Evolutionary conservation across 2,113 vertebrate genomes (phyloP).

Genomic region (Lepus europaeus): DNA sequence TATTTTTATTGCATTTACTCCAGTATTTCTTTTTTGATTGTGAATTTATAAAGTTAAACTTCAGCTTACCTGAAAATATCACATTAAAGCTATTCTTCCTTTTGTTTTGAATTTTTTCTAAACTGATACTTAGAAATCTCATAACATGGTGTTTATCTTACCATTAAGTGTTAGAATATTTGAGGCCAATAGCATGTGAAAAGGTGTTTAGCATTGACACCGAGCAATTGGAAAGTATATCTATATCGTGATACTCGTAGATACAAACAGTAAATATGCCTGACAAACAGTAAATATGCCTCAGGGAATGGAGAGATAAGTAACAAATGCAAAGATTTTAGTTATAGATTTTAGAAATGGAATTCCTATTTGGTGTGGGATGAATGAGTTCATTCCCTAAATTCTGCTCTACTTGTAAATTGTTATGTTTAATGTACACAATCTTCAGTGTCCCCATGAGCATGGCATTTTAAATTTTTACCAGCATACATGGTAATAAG

Average conservation of each 20-base stretch:
- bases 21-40: not conserved
- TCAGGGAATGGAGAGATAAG: not conserved
- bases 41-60: not conserved
- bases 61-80: not conserved
- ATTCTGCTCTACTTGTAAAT: not conserved
- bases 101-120: not conserved
- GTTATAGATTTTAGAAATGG: not conserved
- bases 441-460: not conserved
- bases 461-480: slow-evolving; percentile 23
- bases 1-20: not conserved
- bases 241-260: not conserved
- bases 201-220: not conserved
- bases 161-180: not conserved
- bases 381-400: not conserved
- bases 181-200: not conserved
- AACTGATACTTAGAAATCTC: not conserved
- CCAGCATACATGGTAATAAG: not conserved
- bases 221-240: not conserved
- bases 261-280: not conserved
- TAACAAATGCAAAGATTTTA: not conserved
- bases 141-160: not conserved
- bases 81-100: not conserved
- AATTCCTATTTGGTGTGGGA: not conserved
- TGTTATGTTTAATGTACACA: not conserved
- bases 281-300: not conserved